These are phyloP conservation scores for Panurus biarmicus DNA, from an alignment of 2,113 vertebrate genomes.

Conservation along the genomic window DNA sequence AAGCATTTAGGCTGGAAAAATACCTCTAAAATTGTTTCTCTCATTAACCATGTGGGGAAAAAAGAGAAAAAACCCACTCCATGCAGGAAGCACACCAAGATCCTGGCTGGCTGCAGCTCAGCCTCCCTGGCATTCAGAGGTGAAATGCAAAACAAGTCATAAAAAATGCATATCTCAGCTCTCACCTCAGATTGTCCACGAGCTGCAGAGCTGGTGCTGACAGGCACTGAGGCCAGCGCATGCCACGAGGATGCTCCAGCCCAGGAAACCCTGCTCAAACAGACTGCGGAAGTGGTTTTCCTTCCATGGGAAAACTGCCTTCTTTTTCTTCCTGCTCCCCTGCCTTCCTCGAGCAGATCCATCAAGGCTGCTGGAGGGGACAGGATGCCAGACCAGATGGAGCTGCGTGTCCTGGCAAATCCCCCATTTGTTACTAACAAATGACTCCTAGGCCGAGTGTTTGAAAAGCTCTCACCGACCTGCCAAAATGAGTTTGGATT, in stretches of 20 bases:
- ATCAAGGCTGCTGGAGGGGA: neutral
- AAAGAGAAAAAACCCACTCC: neutral
- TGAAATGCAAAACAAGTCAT: slow-evolving; percentile 6
- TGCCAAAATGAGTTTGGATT: slow-evolving; percentile 40
- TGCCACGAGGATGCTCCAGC: neutral
- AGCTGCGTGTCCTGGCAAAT: slow-evolving; percentile 45
- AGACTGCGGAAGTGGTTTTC: neutral
- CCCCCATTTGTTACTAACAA: slow-evolving; percentile 52
- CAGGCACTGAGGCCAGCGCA: neutral
- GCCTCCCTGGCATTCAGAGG: neutral
- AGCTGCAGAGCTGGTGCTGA: neutral
- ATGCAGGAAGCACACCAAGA: neutral
- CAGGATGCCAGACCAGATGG: slow-evolving; percentile 59
- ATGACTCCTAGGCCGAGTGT: slow-evolving; percentile 30
- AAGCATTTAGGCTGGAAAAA: neutral
- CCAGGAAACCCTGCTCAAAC: neutral
- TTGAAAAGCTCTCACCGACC: slow-evolving; percentile 41
- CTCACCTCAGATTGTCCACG: neutral
- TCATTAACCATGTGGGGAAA: neutral
- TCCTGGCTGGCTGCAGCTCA: slow-evolving; percentile 21
- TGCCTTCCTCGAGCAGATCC: neutral
- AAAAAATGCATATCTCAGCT: neutral
- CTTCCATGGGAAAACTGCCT: neutral
- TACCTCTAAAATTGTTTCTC: neutral
- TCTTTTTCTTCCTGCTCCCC: neutral